Evolutionary conservation across 2,888 invertebrate species (phyloP), one percentile per base, ranked within the genome.

Genomic region (Habrosyne pyritoides): DNA sequence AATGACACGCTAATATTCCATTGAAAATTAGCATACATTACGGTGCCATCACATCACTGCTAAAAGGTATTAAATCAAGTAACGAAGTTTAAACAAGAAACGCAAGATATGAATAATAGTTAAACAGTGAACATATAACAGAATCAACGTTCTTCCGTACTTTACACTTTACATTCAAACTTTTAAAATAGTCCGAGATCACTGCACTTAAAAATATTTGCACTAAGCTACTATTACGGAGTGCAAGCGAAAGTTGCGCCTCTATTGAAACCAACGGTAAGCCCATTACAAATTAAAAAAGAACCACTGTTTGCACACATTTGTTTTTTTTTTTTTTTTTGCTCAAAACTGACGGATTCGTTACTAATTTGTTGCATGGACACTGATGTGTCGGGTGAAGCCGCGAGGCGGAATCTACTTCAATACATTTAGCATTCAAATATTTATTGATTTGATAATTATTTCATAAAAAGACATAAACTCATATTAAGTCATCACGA

Each of bases 11-110:
- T 67, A 74, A 84, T 84, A 74, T 81, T 76, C 72, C 61, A 60
- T 64, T 56, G 79, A 62, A 78, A 83, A 87, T 85, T 71, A 79
- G 73, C 76, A 66, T 77, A 64, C 61, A 66, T 66, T 53, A 53
- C 24, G 14, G 24, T 26, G 24, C 53, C 54, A 60, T 66, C 64
- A 59, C 66, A 68, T 63, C 52, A 28, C 59, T 49, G 53, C 18
- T 47, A 47, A 54, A 52, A 53, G 21, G 51, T 56, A 53, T 48
- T 56, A 46, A 54, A 42, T 18, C 21, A 28, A 21, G 21, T 5
- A 14, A 26, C 5, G 21, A 24, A 26, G 6, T 10, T 10, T 10
- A 21, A 50, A 30, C 49, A 50, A 26, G 18, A 42, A 42, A 1
- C 2, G 8, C 42, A 18, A 36, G 4, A 14, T 8, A 18, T 4